Evolutionary conservation across 2,888 invertebrate genomes (phyloP).

Genomic region (Urechis unicinctus): DNA sequence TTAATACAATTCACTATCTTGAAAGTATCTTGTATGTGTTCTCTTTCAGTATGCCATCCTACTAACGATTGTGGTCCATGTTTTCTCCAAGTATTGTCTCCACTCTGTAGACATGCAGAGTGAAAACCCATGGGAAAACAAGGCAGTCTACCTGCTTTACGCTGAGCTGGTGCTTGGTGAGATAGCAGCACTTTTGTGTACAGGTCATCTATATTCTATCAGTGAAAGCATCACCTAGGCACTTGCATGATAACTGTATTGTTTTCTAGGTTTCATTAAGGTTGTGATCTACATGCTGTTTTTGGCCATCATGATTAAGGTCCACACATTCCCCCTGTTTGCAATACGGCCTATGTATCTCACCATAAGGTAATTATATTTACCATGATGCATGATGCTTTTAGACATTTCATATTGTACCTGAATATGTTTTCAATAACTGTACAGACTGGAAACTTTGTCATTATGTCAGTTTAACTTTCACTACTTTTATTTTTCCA

Average conservation of each 20-base stretch:
- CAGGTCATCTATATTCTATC: too few relatives aligned
- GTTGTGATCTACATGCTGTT: slow-evolving; percentile 83
- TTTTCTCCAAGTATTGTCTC: slow-evolving; percentile 81
- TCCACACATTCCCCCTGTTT: slow-evolving; percentile 95
- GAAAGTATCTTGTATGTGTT: too few relatives aligned
- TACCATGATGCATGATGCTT: neutral
- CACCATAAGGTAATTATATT: slow-evolving; percentile 70
- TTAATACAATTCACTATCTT: too few relatives aligned
- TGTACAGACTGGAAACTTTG: neutral
- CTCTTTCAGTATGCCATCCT: slow-evolving; percentile 77
- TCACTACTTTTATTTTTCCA: slow-evolving; percentile 45
- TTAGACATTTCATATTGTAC: neutral
- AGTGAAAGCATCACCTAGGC: neutral
- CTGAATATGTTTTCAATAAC: neutral
- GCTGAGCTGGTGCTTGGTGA: slow-evolving; percentile 89
- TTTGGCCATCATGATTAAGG: slow-evolving; percentile 90
- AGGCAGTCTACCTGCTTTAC: slow-evolving; percentile 93
- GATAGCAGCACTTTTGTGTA: too few relatives aligned
- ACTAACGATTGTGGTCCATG: slow-evolving; percentile 85
- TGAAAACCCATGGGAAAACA: slow-evolving; percentile 98
- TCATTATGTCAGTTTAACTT: too few relatives aligned
- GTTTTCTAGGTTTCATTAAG: slow-evolving; percentile 58
- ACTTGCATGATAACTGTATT: neutral
- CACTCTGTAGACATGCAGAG: slow-evolving; percentile 83
- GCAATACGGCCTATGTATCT: slow-evolving; percentile 99